Evolutionary conservation across 1,140 invertebrate genomes (phyloP).

Genomic region (Diplogasteroides magnus): DNA sequence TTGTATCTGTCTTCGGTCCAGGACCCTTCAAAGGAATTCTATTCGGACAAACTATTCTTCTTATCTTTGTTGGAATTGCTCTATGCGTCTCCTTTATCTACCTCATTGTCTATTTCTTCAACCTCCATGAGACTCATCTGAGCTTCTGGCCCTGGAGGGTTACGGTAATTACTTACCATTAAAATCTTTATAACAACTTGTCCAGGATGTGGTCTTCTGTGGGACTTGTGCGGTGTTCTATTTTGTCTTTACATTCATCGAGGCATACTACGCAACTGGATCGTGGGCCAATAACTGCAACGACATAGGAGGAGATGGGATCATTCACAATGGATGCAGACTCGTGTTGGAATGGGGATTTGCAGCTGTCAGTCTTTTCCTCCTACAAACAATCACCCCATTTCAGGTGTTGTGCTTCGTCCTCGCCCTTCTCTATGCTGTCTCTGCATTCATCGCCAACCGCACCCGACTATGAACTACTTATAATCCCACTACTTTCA

Average conservation of each 20-base stretch:
- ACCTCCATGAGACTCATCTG: conserved; percentile 43
- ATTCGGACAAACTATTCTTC: conserved; percentile 51
- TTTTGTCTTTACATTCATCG: conserved; percentile 42
- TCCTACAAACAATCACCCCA: not conserved
- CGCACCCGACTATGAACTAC: conserved; percentile 13
- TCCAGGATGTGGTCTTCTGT: conserved; percentile 45
- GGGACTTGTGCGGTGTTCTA: conserved; percentile 37
- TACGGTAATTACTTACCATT: conserved; percentile 27
- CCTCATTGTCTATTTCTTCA: conserved; percentile 48
- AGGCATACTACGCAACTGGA: conserved; percentile 52
- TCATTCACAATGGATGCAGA: conserved; percentile 54
- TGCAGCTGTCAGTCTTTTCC: conserved; percentile 42
- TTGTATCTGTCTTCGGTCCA: conserved; percentile 50
- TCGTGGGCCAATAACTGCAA: conserved; percentile 55
- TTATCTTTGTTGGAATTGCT: conserved; percentile 42
- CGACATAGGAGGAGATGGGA: conserved; percentile 44
- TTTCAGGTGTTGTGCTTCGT: conserved; percentile 47
- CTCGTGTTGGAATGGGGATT: conserved; percentile 54
- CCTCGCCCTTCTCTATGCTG: conserved; percentile 33
- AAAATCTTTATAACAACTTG: conserved; percentile 7
- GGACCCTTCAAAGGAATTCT: conserved; percentile 54
- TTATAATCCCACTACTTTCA: not conserved
- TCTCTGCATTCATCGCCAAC: conserved; percentile 39
- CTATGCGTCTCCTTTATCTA: conserved; percentile 53
- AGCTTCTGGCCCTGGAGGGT: conserved; percentile 49